These are phyloP conservation scores for Zalophus californianus DNA, from an alignment of 2,797 vertebrate genomes.

Conservation along the genomic window DNA sequence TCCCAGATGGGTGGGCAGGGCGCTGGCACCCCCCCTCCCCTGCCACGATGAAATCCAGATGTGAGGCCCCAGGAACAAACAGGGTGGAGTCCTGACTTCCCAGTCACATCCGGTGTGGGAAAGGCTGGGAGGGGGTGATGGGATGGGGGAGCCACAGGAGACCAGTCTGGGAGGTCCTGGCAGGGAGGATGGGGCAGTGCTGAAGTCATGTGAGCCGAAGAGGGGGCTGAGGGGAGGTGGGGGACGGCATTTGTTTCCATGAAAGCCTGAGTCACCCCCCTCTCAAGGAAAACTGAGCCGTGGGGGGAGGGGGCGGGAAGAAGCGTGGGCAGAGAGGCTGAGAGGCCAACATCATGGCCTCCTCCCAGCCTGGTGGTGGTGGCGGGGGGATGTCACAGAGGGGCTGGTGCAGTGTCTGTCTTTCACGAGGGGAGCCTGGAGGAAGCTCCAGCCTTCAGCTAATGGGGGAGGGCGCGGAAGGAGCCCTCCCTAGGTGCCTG, in stretches of 20 bases:
- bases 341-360: background rate
- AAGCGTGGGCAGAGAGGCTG: background rate
- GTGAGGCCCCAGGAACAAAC: conserved; percentile 70
- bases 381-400: background rate
- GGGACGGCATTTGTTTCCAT: conserved; percentile 34
- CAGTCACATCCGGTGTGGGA: conserved; percentile 74
- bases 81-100: conserved; percentile 64
- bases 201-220: conserved; percentile 39
- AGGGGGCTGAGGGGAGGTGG: background rate
- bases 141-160: conserved; percentile 16
- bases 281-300: conserved; percentile 57
- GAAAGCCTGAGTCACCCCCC: conserved; percentile 69
- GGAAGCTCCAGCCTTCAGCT: background rate
- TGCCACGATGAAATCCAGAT: conserved; percentile 81
- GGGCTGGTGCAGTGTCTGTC: background rate
- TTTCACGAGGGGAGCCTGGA: background rate
- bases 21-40: conserved; percentile 36
- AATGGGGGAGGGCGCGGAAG: background rate
- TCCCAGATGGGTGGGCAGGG: conserved; percentile 53
- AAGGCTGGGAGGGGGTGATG: conserved; percentile 22
- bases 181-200: conserved; percentile 51
- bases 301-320: background rate
- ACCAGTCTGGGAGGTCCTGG: conserved; percentile 63
- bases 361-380: background rate
- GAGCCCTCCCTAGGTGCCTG: background rate